phyloP scores from a whole-genome alignment of 2,888 invertebrate genomes.

The Molorchus minor region DNA sequence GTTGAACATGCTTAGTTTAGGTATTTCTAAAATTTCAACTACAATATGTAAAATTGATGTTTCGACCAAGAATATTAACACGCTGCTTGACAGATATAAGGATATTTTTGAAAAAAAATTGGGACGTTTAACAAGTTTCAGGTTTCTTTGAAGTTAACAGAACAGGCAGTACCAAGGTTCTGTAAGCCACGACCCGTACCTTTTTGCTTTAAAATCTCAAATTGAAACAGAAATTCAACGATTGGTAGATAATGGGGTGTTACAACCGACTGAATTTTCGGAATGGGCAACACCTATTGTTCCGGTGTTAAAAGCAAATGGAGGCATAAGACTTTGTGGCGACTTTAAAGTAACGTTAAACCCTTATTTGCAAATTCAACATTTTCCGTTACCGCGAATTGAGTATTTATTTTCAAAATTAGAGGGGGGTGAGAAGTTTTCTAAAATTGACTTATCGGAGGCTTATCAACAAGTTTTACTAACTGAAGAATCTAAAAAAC shows the following conservation, averaged over 20 bases:
- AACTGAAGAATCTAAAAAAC: neutral
- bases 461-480: neutral
- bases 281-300: conserved; percentile 22
- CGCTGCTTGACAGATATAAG: conserved; percentile 2
- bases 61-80: conserved; percentile 7
- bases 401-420: conserved; percentile 30
- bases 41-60: conserved; percentile 1
- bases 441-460: neutral
- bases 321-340: conserved; percentile 15
- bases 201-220: conserved; percentile 32
- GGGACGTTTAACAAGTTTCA: conserved; percentile 34
- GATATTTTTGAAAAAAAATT: conserved; percentile 12
- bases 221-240: conserved; percentile 30
- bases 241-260: conserved; percentile 23
- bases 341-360: conserved; percentile 25
- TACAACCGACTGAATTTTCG: conserved; percentile 24
- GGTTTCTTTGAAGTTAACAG: conserved; percentile 19
- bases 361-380: conserved; percentile 22
- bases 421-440: neutral
- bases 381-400: conserved; percentile 33
- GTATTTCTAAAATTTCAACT: conserved; percentile 22
- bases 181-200: conserved; percentile 31
- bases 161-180: conserved; percentile 28
- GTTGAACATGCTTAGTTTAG: conserved; percentile 26
- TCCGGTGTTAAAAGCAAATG: conserved; percentile 13